A percentile compares a stretch with the other conserved stretches of the same genome.
These are phyloP conservation scores for Gallinago jamesoni DNA, from an alignment of 2,113 vertebrate species.

Conservation along the genomic window DNA sequence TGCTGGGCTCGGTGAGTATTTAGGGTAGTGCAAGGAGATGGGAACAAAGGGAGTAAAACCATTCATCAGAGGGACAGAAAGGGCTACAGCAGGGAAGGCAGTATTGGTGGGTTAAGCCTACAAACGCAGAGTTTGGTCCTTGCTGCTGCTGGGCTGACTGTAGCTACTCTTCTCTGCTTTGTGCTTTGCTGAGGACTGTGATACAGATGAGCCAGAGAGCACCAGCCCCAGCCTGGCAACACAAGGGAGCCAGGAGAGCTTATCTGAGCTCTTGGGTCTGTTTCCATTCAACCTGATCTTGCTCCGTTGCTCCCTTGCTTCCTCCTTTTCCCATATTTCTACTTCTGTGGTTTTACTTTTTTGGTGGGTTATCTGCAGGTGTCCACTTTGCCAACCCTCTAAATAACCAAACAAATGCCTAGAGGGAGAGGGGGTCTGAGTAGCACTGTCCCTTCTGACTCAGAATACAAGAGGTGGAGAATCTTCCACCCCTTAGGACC, in stretches of 20 bases:
- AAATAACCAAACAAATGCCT: neutral
- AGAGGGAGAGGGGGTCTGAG: neutral
- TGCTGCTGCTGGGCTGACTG: neutral
- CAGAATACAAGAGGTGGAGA: neutral
- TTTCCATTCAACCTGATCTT: neutral
- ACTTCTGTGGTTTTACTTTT: neutral
- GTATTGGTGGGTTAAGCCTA: neutral
- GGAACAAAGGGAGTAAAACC: neutral
- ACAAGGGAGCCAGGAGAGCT: neutral
- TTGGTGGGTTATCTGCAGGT: neutral
- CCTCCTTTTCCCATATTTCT: neutral
- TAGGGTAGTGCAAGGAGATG: neutral
- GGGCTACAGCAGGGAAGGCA: neutral
- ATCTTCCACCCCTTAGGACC: neutral
- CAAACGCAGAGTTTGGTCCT: neutral
- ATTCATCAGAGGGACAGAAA: neutral
- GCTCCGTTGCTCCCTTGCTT: neutral
- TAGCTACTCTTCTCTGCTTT: neutral
- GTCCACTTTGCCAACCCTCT: neutral
- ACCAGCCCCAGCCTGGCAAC: neutral
- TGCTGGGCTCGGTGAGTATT: neutral
- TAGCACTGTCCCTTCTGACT: neutral
- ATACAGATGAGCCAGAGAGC: neutral
- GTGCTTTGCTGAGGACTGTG: accelerated
- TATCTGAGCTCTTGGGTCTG: neutral